Base-by-base conservation (phyloP, 2,113 vertebrate species). In the Brachionichthys hirsutus region DNA sequence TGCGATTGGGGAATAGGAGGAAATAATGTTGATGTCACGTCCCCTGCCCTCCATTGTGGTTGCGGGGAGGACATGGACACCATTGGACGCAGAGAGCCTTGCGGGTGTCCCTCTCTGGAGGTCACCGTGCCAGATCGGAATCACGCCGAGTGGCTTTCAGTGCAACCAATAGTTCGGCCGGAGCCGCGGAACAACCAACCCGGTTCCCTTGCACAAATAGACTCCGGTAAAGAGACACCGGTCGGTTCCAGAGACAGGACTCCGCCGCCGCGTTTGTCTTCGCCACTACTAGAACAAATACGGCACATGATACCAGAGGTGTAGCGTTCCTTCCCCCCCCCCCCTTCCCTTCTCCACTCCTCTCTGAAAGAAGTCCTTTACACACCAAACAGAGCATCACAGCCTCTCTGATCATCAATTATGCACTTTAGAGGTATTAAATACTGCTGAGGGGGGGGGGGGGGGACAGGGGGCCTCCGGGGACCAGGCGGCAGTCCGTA, bases 371-470 rank as follows among this genome's bases (percentile, higher is more conserved):
- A 85, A 84, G 80, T 81, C 79, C 75, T 83, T 84, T 84, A 82
- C 74, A 84, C 85, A 72, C 62, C 74, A 82, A 78, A 89, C 83
- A 88, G 66, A 85, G 73, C 79, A 65, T 64, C 42, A 45, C 76
- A 73, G 71, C 77, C 76, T 87, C 87, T 87, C 81, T 85, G 86
- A 88, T 90, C 85, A 85, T 80, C 89, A 92, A 92, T 92, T 91
- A 89, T 88, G 81, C 86, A 87, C 90, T 88, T 89, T 85, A 75
- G 73, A 82, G 82, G 85, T 85, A 88, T 87, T 87, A 85, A 84
- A 86, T 82, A 80, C 67, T 48, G 82, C 74, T 67, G 68, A 62
- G 68, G 73, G 57, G 62, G 41, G 40, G 64, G 41, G n/a, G n/a
- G n/a, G n/a, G n/a, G 38, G 57, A n/a, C 46, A 38, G 62, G 56